phyloP scores from a whole-genome alignment of 2,797 vertebrate genomes.

The Lacerta bilineata region DNA sequence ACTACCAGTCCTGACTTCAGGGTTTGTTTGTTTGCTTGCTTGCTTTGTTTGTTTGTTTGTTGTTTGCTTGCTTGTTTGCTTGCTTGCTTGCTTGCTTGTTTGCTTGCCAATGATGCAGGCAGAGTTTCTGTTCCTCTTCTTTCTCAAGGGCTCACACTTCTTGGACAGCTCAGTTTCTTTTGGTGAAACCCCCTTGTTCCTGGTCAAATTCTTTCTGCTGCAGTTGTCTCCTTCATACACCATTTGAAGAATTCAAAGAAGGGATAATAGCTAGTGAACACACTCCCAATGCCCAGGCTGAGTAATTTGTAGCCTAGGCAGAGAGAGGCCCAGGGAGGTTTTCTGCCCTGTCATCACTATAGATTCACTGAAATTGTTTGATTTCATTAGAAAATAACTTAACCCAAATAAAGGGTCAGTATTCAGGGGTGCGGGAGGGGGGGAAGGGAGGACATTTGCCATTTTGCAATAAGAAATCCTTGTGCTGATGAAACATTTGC shows the following conservation, averaged over 20 bases:
- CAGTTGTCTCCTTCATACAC: not conserved
- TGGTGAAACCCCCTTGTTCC: not conserved
- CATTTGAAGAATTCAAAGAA: not conserved
- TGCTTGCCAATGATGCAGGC: not conserved
- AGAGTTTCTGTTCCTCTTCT: not conserved
- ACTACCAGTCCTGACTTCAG: not conserved
- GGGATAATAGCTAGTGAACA: too few relatives aligned
- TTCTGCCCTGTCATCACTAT: not conserved
- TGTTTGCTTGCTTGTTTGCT: too few relatives aligned
- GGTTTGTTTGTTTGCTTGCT: too few relatives aligned
- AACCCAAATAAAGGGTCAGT: conserved; percentile 30
- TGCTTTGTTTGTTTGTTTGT: too few relatives aligned
- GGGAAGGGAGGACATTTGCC: too few relatives aligned
- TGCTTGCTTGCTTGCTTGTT: too few relatives aligned
- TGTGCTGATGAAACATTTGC: too few relatives aligned
- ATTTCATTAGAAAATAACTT: conserved; percentile 36
- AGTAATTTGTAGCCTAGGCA: not conserved
- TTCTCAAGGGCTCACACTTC: not conserved
- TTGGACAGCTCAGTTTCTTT: not conserved
- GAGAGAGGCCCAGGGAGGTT: not conserved
- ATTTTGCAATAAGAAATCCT: too few relatives aligned
- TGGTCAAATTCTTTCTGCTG: not conserved
- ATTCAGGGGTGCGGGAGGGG: too few relatives aligned
- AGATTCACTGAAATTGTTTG: conserved; percentile 21
- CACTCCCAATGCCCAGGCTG: too few relatives aligned